These are phyloP conservation scores for Adelphocoris suturalis DNA, from an alignment of 2,888 invertebrate genomes.

Conservation along the genomic window DNA sequence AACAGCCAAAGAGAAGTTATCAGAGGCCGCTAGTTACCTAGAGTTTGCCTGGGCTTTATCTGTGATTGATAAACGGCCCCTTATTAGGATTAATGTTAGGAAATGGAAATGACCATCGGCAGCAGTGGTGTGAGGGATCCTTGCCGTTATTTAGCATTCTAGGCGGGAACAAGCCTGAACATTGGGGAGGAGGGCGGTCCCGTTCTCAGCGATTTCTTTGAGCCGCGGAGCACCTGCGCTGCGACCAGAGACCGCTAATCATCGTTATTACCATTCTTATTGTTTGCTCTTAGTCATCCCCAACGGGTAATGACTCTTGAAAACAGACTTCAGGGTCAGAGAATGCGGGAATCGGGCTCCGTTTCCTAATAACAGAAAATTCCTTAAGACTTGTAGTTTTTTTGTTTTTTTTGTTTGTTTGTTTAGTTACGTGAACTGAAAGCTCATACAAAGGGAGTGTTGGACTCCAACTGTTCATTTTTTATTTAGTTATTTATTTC, in stretches of 20 bases:
- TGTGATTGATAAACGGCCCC: too few species aligned
- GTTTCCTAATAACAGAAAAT: slow-evolving; percentile 3
- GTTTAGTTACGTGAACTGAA: neutral
- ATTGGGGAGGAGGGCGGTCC: neutral
- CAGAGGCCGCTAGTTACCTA: too few species aligned
- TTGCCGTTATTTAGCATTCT: neutral
- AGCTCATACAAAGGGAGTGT: too few species aligned
- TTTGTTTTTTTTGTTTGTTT: neutral
- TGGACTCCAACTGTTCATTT: too few species aligned
- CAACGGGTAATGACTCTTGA: slow-evolving; percentile 17
- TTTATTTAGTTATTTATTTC: too few species aligned
- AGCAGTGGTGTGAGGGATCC: too few species aligned
- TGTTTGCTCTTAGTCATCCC: slow-evolving; percentile 37
- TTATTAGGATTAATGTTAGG: too few species aligned
- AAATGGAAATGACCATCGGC: too few species aligned
- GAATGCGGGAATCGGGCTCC: neutral
- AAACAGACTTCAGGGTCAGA: neutral
- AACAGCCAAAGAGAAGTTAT: too few species aligned
- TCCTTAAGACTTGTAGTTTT: neutral
- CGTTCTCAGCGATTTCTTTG: slow-evolving; percentile 51
- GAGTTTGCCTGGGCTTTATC: too few species aligned
- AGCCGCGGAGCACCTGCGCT: slow-evolving; percentile 33
- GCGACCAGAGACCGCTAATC: slow-evolving; percentile 21
- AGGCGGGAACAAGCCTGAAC: neutral
- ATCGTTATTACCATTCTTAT: slow-evolving; percentile 18